Evolutionary conservation across 2,888 invertebrate genomes (phyloP).

Genomic region (Drosophila anomelani): DNA sequence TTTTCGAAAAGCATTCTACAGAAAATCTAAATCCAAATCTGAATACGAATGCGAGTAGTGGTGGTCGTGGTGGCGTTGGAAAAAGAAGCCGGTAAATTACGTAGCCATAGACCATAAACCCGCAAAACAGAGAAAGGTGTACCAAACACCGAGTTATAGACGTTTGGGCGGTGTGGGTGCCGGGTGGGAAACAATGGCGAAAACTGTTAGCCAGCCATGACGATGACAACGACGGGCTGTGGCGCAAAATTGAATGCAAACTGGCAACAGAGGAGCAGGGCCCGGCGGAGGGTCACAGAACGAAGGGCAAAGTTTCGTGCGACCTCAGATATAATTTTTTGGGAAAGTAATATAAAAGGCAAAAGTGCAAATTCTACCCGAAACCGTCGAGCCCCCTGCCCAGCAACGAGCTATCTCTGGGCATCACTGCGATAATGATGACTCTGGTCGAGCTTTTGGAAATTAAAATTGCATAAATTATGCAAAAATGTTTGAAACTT

Average conservation of each 20-base stretch:
- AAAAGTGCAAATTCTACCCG: conserved; percentile 42
- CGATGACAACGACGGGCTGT: conserved; percentile 51
- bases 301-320: conserved; percentile 41
- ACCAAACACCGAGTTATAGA: conserved; percentile 32
- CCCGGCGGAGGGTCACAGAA: conserved; percentile 28
- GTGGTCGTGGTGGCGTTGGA: conserved; percentile 34
- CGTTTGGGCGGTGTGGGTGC: not conserved
- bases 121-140: conserved; percentile 40
- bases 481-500: conserved; percentile 38
- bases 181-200: conserved; percentile 66
- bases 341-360: conserved; percentile 47
- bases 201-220: conserved; percentile 76
- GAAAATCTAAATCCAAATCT: conserved; percentile 67
- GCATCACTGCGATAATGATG: conserved; percentile 46
- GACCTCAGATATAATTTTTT: conserved; percentile 46
- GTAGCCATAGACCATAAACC: conserved; percentile 74
- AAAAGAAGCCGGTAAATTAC: conserved; percentile 72
- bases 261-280: conserved; percentile 17
- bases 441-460: conserved; percentile 46
- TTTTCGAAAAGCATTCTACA: conserved; percentile 68
- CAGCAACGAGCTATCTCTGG: conserved; percentile 5
- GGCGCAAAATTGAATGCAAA: conserved; percentile 59
- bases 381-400: not conserved
- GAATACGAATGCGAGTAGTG: conserved; percentile 56
- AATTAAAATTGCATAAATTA: conserved; percentile 53